Percentiles rank a stretch among this genome's conserved stretches.
Evolutionary conservation across 2,888 invertebrate species (phyloP).

Genomic region (Microctonus hyperodae): DNA sequence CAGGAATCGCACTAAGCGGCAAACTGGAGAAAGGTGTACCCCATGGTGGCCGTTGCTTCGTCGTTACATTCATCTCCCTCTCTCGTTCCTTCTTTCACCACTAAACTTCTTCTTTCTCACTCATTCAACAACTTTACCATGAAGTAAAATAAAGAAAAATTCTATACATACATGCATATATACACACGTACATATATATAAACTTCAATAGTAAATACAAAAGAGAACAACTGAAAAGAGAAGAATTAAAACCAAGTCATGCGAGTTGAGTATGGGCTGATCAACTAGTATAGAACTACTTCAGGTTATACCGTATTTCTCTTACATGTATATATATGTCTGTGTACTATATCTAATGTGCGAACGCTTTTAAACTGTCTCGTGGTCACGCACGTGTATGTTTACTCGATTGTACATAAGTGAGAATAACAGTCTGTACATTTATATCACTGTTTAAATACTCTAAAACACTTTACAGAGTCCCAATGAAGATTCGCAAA

Average conservation of each 20-base stretch:
- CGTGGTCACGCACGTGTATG: constrained; percentile 16
- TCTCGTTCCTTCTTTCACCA: constrained; percentile 15
- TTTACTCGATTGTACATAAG: neutral
- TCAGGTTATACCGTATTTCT: constrained; percentile 33
- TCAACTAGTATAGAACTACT: constrained; percentile 25
- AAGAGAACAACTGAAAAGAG: neutral
- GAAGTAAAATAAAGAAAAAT: neutral
- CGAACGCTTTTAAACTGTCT: constrained; percentile 22
- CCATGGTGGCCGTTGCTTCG: constrained; percentile 25
- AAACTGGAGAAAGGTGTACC: constrained; percentile 55
- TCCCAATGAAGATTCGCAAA: neutral
- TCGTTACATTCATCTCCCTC: constrained; percentile 22
- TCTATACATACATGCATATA: neutral
- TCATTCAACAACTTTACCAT: constrained; percentile 9
- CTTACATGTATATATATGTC: neutral
- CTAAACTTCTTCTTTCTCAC: constrained; percentile 21
- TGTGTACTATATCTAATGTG: constrained; percentile 11
- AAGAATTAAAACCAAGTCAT: constrained; percentile 13
- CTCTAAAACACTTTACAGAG: neutral
- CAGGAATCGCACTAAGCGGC: constrained; percentile 45
- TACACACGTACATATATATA: no score
- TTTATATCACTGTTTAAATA: neutral
- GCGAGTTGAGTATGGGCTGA: constrained; percentile 27
- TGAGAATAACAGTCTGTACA: neutral
- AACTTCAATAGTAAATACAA: neutral